phyloP scores from a whole-genome alignment of 2,113 vertebrate genomes.

The Phoenicopterus ruber region DNA sequence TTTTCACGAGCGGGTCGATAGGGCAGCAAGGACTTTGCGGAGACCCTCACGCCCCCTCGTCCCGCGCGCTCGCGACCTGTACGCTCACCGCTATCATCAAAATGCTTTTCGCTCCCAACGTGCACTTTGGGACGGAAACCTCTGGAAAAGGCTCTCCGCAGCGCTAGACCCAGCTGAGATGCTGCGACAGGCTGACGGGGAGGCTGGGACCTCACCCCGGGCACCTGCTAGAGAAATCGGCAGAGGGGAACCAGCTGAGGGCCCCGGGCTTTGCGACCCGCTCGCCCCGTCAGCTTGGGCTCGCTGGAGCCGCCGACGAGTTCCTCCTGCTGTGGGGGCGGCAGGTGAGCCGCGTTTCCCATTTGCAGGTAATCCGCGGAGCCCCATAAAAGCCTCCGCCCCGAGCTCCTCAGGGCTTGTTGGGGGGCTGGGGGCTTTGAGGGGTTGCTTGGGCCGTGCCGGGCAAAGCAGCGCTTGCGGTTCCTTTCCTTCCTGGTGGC shows the following conservation, averaged over 20 bases:
- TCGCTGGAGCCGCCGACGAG: rapidly evolving
- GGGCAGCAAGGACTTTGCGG: background rate
- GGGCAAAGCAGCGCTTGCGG: rapidly evolving
- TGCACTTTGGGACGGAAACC: background rate
- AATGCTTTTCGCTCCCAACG: background rate
- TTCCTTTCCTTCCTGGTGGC: rapidly evolving
- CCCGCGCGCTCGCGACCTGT: background rate
- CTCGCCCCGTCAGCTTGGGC: rapidly evolving
- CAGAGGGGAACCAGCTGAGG: background rate
- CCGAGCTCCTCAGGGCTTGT: rapidly evolving
- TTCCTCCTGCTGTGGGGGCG: background rate
- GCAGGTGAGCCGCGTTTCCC: background rate
- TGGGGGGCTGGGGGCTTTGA: rapidly evolving
- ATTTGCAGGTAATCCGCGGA: background rate
- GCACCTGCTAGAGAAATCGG: background rate
- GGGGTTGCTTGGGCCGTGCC: rapidly evolving
- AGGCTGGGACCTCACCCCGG: no score
- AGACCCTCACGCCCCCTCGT: background rate
- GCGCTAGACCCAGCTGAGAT: background rate
- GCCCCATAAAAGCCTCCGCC: background rate
- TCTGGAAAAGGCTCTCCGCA: background rate
- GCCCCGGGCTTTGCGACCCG: background rate
- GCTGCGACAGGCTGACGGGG: background rate
- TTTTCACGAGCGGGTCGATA: background rate
- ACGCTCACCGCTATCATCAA: background rate